Base-by-base conservation (phyloP, 2,797 vertebrate species). In the Centroberyx gerrardi region DNA sequence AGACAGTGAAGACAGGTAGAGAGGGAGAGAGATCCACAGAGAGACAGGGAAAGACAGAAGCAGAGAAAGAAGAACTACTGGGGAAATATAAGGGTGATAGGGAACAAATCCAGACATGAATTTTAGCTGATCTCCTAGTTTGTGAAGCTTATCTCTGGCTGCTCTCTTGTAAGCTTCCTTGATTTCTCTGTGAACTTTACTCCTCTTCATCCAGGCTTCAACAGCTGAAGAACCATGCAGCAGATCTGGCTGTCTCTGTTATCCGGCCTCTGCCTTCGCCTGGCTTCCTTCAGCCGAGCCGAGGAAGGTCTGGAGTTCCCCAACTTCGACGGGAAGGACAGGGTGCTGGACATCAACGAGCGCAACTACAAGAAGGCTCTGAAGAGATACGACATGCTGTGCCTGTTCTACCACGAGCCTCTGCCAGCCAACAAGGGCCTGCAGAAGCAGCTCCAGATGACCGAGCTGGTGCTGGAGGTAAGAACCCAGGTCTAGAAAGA, bases 381-480 rank as follows among this genome's bases (percentile, higher is more conserved):
- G 92, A 98, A 96, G 95, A 97, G 96, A 53, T 97, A 96, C 0
- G 96, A 97, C 76, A 88, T 99, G 91, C 94, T 99, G 68, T 97
- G 97, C 59, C 92, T 99, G 59, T 96, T 98, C 83, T 97, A 97
- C 92, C 97, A 98, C 0, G 96, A 97, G 46, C 95, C 97, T 0
- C 82, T 97, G 74, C 85, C 96, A 1, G 94, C 96, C 1, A 97
- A 96, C 87, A 97, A 97, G 84, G 92, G 93, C 2, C 94, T 96
- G 0, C 97, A 98, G 93, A 97, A 97, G 74, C 94, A 96, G 81
- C 96, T 97, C 89, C 97, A 99, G 83, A 95, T 99, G 95, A 96
- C 96, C 0, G 97, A 98, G 92, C 94, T 98, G 88, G 97, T 99
- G 55, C 93, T 99, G 62, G 98, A 99, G 98, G 98, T 99, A 93